Evolutionary conservation across 2,888 invertebrate genomes (phyloP).

Genomic region (Leptarthrus brevirostris): DNA sequence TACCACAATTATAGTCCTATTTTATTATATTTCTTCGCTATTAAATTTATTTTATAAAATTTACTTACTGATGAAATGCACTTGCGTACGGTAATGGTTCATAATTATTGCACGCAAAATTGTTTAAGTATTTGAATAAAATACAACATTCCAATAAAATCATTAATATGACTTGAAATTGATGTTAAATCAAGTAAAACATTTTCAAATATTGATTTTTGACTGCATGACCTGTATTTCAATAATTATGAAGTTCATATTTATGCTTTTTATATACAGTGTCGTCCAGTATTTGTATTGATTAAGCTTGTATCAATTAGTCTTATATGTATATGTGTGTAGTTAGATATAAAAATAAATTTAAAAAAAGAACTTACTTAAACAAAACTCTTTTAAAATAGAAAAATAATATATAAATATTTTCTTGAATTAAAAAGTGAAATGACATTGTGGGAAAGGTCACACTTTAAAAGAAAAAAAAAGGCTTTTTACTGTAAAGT

Average conservation of each 20-base stretch:
- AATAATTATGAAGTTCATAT: conserved; percentile 40
- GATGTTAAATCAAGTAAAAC: neutral
- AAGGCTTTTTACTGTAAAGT: conserved; percentile 47
- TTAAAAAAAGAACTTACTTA: conserved; percentile 12
- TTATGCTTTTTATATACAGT: conserved; percentile 25
- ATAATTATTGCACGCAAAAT: conserved; percentile 41
- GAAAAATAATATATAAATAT: conserved; percentile 23
- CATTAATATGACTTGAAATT: conserved; percentile 23
- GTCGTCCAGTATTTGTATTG: conserved; percentile 22
- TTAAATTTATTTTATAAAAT: too few species aligned
- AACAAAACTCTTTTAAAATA: conserved; percentile 13
- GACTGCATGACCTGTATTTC: conserved; percentile 20
- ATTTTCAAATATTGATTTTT: conserved; percentile 8
- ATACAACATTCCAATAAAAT: conserved; percentile 8
- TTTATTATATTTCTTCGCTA: too few species aligned
- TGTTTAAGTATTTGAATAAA: conserved; percentile 1
- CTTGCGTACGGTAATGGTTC: conserved; percentile 37
- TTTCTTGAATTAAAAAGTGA: conserved; percentile 14
- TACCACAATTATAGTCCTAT: too few species aligned
- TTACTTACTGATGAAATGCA: too few species aligned
- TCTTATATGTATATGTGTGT: conserved; percentile 43
- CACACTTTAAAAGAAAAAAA: conserved; percentile 31
- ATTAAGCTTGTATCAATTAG: conserved; percentile 32
- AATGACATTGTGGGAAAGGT: conserved; percentile 43
- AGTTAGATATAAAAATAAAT: conserved; percentile 31